These are phyloP conservation scores for Rhingia rostrata DNA, from an alignment of 2,888 invertebrate species.

Conservation along the genomic window DNA sequence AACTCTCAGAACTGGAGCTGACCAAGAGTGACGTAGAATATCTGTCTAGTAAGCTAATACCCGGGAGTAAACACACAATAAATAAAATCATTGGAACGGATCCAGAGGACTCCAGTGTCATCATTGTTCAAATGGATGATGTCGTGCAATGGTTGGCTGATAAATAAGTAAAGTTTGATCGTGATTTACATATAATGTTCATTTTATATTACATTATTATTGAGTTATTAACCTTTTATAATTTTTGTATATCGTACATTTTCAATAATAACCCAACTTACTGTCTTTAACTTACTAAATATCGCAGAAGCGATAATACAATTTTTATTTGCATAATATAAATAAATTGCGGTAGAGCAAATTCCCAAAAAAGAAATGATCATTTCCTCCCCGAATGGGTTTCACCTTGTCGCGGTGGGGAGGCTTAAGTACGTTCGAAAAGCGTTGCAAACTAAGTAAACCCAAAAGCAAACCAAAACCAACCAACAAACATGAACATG, in stretches of 20 bases:
- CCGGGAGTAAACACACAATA: conserved; percentile 37
- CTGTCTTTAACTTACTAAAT: background rate
- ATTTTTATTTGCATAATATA: conserved; percentile 10
- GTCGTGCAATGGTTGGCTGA: conserved; percentile 36
- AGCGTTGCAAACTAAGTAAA: conserved; percentile 48
- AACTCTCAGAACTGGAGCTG: conserved; percentile 30
- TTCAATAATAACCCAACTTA: too few species aligned
- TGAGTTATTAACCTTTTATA: too few species aligned
- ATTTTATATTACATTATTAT: background rate
- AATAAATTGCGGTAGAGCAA: conserved; percentile 4
- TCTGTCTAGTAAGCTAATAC: conserved; percentile 33
- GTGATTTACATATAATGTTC: background rate
- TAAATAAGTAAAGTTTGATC: background rate
- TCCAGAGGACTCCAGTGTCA: conserved; percentile 30
- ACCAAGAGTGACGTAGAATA: background rate
- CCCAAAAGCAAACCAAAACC: conserved; percentile 29
- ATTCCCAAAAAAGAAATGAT: background rate
- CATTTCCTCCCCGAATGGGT: conserved; percentile 48
- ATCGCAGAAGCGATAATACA: background rate
- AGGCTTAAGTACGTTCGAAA: conserved; percentile 51
- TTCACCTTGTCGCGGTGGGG: conserved; percentile 70
- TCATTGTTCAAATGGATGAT: conserved; percentile 48
- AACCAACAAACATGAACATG: conserved; percentile 43
- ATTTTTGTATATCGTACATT: too few species aligned
- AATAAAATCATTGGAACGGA: conserved; percentile 48